Evolutionary conservation across 35 echinoderm and acorn worm species (phyloP).

Genomic region (Nesometra sesokonis): DNA sequence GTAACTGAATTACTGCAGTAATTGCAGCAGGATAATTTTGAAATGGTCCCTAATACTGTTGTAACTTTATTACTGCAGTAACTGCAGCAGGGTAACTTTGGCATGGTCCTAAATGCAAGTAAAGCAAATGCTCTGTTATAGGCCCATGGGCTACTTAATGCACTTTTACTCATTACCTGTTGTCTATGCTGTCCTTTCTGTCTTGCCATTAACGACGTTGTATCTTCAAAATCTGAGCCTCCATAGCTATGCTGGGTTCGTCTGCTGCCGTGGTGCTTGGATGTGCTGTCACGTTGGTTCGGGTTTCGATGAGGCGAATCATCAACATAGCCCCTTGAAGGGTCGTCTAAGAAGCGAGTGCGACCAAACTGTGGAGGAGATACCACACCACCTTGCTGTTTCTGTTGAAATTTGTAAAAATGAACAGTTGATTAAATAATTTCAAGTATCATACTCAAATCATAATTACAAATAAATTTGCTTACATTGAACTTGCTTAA

Average conservation of each 20-base stretch:
- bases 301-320: slow-evolving; percentile 2
- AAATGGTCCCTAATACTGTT: no score
- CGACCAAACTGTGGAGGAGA: slow-evolving; percentile 1
- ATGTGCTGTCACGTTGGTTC: not conserved
- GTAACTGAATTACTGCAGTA: no score
- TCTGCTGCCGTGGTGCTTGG: slow-evolving; percentile 29
- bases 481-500: no score
- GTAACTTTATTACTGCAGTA: no score
- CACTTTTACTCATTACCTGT: not conserved
- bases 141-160: no score
- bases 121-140: no score
- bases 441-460: no score
- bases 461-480: no score
- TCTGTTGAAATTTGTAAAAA: not conserved
- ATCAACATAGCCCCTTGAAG: slow-evolving; percentile 35
- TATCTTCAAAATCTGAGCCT: slow-evolving; percentile 39
- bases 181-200: not conserved
- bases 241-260: slow-evolving; percentile 53
- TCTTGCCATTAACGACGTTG: not conserved
- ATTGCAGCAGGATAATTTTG: no score
- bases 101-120: no score
- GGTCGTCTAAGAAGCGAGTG: slow-evolving; percentile 67
- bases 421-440: no score
- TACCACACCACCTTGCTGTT: slow-evolving; percentile 49
- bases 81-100: no score